Percentiles rank a stretch among this genome's conserved stretches.
phyloP scores from a whole-genome alignment of 2,888 invertebrate genomes.

The Harpalus rubripes region DNA sequence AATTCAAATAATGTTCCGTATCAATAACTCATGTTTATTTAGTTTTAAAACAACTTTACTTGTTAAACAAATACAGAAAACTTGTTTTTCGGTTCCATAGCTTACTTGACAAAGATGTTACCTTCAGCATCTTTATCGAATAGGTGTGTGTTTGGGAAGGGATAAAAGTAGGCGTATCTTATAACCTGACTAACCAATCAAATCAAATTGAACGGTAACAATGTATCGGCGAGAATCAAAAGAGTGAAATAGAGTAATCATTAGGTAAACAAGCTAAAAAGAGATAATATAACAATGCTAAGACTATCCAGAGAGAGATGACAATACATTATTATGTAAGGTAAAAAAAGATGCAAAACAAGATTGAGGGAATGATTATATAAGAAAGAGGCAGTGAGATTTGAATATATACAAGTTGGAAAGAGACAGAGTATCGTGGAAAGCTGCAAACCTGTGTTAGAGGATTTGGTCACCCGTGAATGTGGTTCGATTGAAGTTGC shows the following conservation, averaged over 20 bases:
- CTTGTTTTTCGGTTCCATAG: conserved; percentile 54
- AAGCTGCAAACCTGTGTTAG: conserved; percentile 26
- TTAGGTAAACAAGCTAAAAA: conserved; percentile 44
- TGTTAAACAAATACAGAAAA: conserved; percentile 55
- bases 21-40: conserved; percentile 35
- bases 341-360: conserved; percentile 40
- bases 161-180: conserved; percentile 59
- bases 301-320: conserved; percentile 42
- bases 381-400: conserved; percentile 35
- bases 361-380: conserved; percentile 27
- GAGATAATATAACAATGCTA: conserved; percentile 33
- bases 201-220: conserved; percentile 55
- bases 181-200: conserved; percentile 48
- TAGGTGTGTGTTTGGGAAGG: conserved; percentile 48
- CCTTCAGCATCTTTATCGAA: conserved; percentile 58
- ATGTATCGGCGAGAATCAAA: conserved; percentile 45
- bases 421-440: conserved; percentile 21
- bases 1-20: background rate
- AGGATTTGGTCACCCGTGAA: conserved; percentile 53
- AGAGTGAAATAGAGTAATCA: conserved; percentile 48
- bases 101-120: conserved; percentile 59
- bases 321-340: conserved; percentile 12
- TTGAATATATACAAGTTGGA: background rate
- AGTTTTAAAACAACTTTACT: conserved; percentile 41
- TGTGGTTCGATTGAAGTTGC: conserved; percentile 52